Conservation (phyloP, 2,113 vertebrate species). For the Thamnophis sirtalis region DNA sequence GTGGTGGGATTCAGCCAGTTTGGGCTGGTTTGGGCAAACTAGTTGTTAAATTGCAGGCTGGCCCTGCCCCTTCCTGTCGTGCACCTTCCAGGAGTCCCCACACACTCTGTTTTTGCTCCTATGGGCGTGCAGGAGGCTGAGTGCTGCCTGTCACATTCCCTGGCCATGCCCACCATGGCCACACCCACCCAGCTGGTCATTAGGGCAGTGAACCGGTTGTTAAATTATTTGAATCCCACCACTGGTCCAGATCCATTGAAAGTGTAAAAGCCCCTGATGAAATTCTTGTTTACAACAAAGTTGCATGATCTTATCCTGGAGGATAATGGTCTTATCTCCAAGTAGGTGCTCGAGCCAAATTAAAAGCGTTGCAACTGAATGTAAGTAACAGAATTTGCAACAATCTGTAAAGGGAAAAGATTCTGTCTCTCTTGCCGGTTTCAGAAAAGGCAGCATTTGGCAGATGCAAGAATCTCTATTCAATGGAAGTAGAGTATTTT, state of each 20-base stretch:
- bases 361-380: neutral
- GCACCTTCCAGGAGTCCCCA: too few species aligned
- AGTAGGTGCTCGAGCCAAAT: neutral
- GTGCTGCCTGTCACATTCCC: too few species aligned
- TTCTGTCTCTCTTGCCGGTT: neutral
- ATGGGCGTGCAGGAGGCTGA: too few species aligned
- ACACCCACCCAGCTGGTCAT: too few species aligned
- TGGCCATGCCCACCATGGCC: too few species aligned
- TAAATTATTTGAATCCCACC: too few species aligned
- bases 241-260: neutral
- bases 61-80: too few species aligned
- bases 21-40: too few species aligned
- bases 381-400: neutral
- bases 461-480: neutral
- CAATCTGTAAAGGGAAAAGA: neutral
- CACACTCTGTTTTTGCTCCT: too few species aligned
- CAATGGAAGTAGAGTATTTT: neutral
- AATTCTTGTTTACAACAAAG: neutral
- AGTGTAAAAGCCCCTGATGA: neutral
- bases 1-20: too few species aligned
- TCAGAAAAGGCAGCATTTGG: neutral
- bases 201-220: too few species aligned
- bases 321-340: neutral
- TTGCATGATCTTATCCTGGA: neutral
- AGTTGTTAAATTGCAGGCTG: too few species aligned